Percentiles rank a stretch among this genome's conserved stretches.
These are phyloP conservation scores for Caenorhabditis plicata DNA, from an alignment of 2,888 invertebrate species.

Conservation along the genomic window DNA sequence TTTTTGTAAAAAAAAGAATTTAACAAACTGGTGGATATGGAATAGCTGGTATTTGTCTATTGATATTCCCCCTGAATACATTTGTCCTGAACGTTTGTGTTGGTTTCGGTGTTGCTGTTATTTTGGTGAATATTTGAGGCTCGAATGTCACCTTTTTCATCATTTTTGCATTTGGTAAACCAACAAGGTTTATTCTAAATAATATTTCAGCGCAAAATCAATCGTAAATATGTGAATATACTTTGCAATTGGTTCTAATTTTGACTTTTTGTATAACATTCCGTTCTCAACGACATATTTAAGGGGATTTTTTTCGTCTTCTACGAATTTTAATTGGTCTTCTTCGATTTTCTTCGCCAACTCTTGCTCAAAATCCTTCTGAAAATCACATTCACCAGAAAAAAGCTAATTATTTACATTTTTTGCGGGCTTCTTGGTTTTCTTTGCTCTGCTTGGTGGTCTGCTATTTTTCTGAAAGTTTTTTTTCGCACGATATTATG, in stretches of 20 bases:
- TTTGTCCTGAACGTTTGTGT: slow-evolving; percentile 6
- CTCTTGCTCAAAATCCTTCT: slow-evolving; percentile 22
- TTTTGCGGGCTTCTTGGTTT: no score
- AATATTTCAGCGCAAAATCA: no score
- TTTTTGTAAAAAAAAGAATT: neutral
- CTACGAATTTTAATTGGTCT: slow-evolving; percentile 31
- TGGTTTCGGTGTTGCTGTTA: neutral
- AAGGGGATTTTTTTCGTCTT: slow-evolving; percentile 28
- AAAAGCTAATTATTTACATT: no score
- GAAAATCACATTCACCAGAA: no score
- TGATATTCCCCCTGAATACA: slow-evolving; percentile 28
- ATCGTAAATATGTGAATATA: slow-evolving; percentile 5
- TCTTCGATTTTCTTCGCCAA: slow-evolving; percentile 27
- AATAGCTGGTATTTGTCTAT: slow-evolving; percentile 23
- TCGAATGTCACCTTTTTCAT: no score
- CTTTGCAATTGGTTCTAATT: slow-evolving; percentile 19
- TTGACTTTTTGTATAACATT: slow-evolving; percentile 19
- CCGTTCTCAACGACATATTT: slow-evolving; percentile 32
- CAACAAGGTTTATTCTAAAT: no score
- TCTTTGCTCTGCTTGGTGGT: no score
- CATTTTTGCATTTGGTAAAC: no score
- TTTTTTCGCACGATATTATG: no score
- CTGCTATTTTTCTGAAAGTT: no score
- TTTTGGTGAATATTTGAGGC: no score
- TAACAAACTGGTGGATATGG: slow-evolving; percentile 15